A percentile compares a stretch with the other conserved stretches of the same genome.
Evolutionary conservation across 2,797 vertebrate genomes (phyloP).

Genomic region (Chaenodraco wilsoni): DNA sequence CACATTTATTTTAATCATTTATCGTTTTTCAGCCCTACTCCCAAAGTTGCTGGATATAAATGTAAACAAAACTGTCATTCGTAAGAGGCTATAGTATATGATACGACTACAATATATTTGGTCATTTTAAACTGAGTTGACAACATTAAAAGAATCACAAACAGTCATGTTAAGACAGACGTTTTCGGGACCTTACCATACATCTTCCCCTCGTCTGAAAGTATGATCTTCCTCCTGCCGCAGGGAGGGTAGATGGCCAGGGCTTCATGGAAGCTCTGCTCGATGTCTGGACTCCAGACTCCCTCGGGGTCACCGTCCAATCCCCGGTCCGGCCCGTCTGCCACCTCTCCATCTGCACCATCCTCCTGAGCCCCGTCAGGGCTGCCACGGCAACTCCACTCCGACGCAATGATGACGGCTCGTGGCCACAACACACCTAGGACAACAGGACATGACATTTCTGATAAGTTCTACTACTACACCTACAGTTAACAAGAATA

Average conservation of each 20-base stretch:
- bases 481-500: too few species aligned
- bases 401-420: slow-evolving; percentile 99
- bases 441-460: slow-evolving; percentile 20
- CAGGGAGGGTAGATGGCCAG: slow-evolving; percentile 96
- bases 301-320: slow-evolving; percentile 94
- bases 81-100: too few species aligned
- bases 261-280: slow-evolving; percentile 98
- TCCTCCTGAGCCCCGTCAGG: slow-evolving; percentile 96
- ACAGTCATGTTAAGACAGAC: neutral
- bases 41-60: too few species aligned
- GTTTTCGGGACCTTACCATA: slow-evolving; percentile 87
- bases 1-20: too few species aligned
- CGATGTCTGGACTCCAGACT: slow-evolving; percentile 97
- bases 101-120: too few species aligned
- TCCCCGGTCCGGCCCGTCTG: slow-evolving; percentile 89
- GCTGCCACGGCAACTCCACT: slow-evolving; percentile 93
- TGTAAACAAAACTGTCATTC: too few species aligned
- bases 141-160: neutral
- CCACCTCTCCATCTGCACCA: slow-evolving; percentile 89
- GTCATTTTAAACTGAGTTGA: too few species aligned
- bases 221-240: slow-evolving; percentile 95
- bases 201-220: slow-evolving; percentile 98
- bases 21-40: too few species aligned
- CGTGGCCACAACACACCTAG: slow-evolving; percentile 83
- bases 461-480: too few species aligned